These are phyloP conservation scores for Clusia tigrina DNA, from an alignment of 2,888 invertebrate species.

Conservation along the genomic window DNA sequence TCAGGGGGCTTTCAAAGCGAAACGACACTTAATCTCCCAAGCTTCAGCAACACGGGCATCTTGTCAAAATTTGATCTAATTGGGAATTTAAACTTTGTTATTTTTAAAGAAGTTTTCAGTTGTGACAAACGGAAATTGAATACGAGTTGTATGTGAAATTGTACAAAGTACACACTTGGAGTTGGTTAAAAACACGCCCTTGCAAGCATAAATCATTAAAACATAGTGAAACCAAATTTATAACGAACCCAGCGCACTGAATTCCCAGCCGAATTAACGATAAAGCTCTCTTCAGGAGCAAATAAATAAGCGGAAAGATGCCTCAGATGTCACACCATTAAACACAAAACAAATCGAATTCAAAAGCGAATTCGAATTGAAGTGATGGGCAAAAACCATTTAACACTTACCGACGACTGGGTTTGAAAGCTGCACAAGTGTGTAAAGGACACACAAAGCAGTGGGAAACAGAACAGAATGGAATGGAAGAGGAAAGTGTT, in stretches of 20 bases:
- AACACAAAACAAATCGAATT: conserved; percentile 50
- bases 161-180: no score
- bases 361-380: conserved; percentile 1
- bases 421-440: background rate
- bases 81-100: no score
- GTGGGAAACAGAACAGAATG: conserved; percentile 39
- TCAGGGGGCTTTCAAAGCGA: no score
- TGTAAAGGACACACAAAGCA: background rate
- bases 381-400: background rate
- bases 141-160: no score
- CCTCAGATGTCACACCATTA: conserved; percentile 54
- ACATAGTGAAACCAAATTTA: conserved; percentile 2
- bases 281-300: background rate
- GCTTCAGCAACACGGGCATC: no score
- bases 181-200: conserved; percentile 1
- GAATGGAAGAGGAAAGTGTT: conserved; percentile 24
- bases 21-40: no score
- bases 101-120: no score
- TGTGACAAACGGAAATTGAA: no score
- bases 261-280: background rate
- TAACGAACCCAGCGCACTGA: background rate
- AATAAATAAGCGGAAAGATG: background rate
- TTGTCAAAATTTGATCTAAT: no score
- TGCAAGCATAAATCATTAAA: conserved; percentile 9
- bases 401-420: conserved; percentile 20